Conservation (phyloP, 2,113 vertebrate genomes). For the Dasypus novemcinctus region DNA sequence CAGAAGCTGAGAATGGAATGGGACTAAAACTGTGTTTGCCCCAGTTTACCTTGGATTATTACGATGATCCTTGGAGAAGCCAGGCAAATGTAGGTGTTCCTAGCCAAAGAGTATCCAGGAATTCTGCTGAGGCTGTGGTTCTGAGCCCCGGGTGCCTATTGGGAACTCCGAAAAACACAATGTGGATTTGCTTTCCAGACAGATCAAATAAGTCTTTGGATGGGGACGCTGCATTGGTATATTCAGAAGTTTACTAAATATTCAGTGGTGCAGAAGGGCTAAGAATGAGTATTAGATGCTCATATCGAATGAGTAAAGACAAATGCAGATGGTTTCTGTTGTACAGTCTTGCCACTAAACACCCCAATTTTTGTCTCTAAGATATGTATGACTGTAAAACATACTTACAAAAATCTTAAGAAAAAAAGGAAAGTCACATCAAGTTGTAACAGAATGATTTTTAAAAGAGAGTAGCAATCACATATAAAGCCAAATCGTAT, state of each 20-base stretch:
- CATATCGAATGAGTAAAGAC: fast-evolving
- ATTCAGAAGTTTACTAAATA: too few relatives aligned
- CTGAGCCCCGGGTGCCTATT: fast-evolving
- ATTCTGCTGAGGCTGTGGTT: fast-evolving
- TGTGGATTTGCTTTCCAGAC: fast-evolving
- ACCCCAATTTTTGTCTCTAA: too few relatives aligned
- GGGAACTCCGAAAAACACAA: background rate
- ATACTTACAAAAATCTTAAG: fast-evolving
- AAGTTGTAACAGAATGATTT: background rate
- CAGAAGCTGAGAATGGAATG: background rate
- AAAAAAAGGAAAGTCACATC: background rate
- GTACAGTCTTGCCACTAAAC: background rate
- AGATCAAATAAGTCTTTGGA: fast-evolving
- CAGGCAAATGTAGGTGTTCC: too few relatives aligned
- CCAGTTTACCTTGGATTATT: too few relatives aligned
- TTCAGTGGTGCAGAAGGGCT: fast-evolving
- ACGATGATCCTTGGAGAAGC: background rate
- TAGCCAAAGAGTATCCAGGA: fast-evolving
- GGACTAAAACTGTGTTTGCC: background rate
- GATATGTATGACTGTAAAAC: fast-evolving
- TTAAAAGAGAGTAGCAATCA: background rate
- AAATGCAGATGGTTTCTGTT: background rate
- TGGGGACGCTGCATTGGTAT: too few relatives aligned
- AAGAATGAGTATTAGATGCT: background rate
- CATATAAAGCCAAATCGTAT: fast-evolving